phyloP scores from a whole-genome alignment of 1,140 invertebrate genomes.

The Aphaenogaster rudis region DNA sequence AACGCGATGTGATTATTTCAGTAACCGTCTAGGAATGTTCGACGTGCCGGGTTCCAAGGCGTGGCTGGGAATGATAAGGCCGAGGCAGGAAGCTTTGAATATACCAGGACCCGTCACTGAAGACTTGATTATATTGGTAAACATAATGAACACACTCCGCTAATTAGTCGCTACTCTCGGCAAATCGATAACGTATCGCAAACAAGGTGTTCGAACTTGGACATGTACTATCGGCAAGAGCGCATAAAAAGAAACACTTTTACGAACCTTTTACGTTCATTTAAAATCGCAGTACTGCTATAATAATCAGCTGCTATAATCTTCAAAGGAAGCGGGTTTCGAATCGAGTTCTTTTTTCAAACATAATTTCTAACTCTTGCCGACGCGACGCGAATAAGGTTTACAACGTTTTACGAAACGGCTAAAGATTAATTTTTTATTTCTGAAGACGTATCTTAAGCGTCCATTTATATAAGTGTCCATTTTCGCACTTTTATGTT shows the following conservation, averaged over 20 bases:
- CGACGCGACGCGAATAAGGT: neutral
- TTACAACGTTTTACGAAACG: neutral
- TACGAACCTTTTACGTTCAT: neutral
- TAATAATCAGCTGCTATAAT: slow-evolving; percentile 11
- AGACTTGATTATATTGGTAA: slow-evolving; percentile 79
- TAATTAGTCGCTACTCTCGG: slow-evolving; percentile 63
- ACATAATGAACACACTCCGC: slow-evolving; percentile 59
- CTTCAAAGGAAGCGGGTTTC: neutral
- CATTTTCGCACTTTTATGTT: slow-evolving; percentile 16
- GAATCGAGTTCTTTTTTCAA: neutral
- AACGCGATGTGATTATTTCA: slow-evolving; percentile 68
- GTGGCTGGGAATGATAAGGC: slow-evolving; percentile 82
- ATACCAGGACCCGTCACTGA: slow-evolving; percentile 80
- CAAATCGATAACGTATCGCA: slow-evolving; percentile 70
- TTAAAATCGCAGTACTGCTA: neutral
- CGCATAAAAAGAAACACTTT: neutral
- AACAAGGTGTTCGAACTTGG: slow-evolving; percentile 56
- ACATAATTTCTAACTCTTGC: neutral
- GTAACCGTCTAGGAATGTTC: slow-evolving; percentile 81
- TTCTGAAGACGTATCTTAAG: neutral
- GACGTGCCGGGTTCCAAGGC: slow-evolving; percentile 80
- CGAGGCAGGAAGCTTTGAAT: slow-evolving; percentile 79
- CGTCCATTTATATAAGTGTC: neutral
- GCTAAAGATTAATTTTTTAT: slow-evolving; percentile 1
- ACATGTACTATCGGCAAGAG: slow-evolving; percentile 50